Evolutionary conservation across 2,113 vertebrate genomes (phyloP).

Genomic region (Pangasianodon gigas): DNA sequence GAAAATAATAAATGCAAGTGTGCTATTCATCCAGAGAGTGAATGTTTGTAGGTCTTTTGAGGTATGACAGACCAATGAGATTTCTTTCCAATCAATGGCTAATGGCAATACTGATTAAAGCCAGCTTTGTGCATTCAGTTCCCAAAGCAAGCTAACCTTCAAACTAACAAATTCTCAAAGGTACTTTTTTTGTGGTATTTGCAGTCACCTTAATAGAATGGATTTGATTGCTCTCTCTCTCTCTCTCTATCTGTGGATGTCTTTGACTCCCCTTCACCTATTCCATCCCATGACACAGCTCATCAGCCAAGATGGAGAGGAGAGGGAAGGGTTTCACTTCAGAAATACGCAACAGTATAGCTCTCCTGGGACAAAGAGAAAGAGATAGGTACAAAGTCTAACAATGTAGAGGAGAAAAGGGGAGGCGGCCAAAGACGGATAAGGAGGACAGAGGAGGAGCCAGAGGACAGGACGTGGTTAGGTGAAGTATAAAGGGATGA

Average conservation of each 20-base stretch:
- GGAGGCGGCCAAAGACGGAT: neutral
- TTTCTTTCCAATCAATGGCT: slow-evolving; percentile 1
- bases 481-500: neutral
- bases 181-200: neutral
- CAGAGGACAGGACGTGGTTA: slow-evolving; percentile 19
- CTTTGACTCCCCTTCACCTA: slow-evolving; percentile 53
- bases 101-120: neutral
- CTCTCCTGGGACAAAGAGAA: slow-evolving; percentile 17
- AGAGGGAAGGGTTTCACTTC: slow-evolving; percentile 35
- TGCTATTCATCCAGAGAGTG: neutral
- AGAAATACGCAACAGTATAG: slow-evolving; percentile 21
- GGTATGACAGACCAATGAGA: neutral
- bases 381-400: neutral
- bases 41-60: neutral
- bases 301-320: slow-evolving; percentile 20
- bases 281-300: slow-evolving; percentile 31
- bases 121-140: neutral
- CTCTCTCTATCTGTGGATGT: neutral
- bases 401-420: slow-evolving; percentile 6
- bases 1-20: neutral
- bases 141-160: slow-evolving; percentile 21
- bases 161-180: slow-evolving; percentile 16
- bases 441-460: slow-evolving; percentile 19
- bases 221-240: neutral
- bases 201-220: slow-evolving; percentile 7